Base-by-base conservation (phyloP, 2,797 vertebrate genomes). In the Lagocephalus sceleratus region DNA sequence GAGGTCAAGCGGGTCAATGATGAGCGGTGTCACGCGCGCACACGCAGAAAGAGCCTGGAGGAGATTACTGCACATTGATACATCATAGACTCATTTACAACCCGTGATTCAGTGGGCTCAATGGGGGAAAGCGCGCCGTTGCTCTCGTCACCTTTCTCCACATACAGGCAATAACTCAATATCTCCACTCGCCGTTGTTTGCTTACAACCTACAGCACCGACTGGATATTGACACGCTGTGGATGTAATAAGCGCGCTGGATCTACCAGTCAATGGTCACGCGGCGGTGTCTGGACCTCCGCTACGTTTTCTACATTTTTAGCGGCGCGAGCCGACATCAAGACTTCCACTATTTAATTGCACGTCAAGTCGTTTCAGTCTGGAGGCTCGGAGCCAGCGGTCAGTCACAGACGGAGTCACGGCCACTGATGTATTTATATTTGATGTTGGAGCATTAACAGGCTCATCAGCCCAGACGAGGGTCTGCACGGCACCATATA, bases 241-340 rank as follows among this genome's bases (percentile, higher is more conserved):
- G 58, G 64, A 52, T 38, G 52, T 50, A 57, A 71, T 59, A 67
- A 70, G 60, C 66, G 72, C 57, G 57, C 26, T 50, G 45, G 65
- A 65, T 61, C 55, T 35, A 66, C 56, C 54, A 66, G 59, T 66
- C 48, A 79, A 69, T 57, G 54, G 51, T 68, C 82, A 75, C 60
- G 52, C 65, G 68, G 67, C 21, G 48, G 48, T 70, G 43, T 67
- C 69, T 76, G 76, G 74, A 63, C 76, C 47, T 78, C 71, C 75
- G 79, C 76, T 49, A 73, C 72, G 53, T 39, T n/a, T n/a, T n/a
- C n/a, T 35, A 49, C 81, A 88, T 89, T 89, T 89, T 83, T 89
- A 90, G 83, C 55, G 22, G 39, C 43, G 72, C 73, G 82, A 88
- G 84, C 85, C 75, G 71, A 76, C 40, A 51, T 62, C 52, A 59